Evolutionary conservation across 2,797 vertebrate genomes (phyloP), one percentile per base, ranked within the genome.

Genomic region (Austrolebias charrua): DNA sequence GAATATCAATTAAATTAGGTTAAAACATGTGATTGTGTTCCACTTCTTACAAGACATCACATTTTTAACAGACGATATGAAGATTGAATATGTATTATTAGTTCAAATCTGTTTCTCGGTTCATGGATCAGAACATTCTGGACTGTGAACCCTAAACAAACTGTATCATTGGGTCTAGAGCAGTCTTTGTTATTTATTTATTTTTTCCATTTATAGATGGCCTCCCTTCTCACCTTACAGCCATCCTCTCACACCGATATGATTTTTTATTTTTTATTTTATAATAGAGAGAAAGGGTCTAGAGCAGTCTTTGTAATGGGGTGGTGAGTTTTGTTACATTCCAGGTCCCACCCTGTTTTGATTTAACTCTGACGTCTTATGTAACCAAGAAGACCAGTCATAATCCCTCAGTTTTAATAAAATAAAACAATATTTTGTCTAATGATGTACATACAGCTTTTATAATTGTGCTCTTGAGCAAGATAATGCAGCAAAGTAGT

Each of bases 281-380:
- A n/a, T n/a, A n/a, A n/a, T n/a, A n/a, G n/a, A n/a, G n/a, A n/a
- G n/a, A n/a, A n/a, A n/a, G 70, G 66, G 49, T 75, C 62, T 58
- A 50, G 63, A 62, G 61, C 55, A 71, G 61, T 40, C 28, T 63
- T 18, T 72, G 48, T 64, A 62, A 56, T 19, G 44, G 73, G 68
- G 50, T 35, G 29, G 20, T 12, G 48, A 71, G 71, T 86, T 89
- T 88, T 84, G 71, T 79, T 83, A 55, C 85, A 89, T 91, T 92
- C 83, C 87, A 82, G 81, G 86, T 84, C 87, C 84, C 91, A 81
- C 91, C 90, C 80, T 89, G 78, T 88, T 89, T 86, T 87, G 79
- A 81, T 86, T 62, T 67, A 69, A 67, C 68, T 83, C 73, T 66
- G 75, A 80, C 29, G 49, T 73, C 69, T 87, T 91, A 88, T 56